Conservation (phyloP, 2,888 invertebrate genomes). For the Mimumesa dahlbomi region DNA sequence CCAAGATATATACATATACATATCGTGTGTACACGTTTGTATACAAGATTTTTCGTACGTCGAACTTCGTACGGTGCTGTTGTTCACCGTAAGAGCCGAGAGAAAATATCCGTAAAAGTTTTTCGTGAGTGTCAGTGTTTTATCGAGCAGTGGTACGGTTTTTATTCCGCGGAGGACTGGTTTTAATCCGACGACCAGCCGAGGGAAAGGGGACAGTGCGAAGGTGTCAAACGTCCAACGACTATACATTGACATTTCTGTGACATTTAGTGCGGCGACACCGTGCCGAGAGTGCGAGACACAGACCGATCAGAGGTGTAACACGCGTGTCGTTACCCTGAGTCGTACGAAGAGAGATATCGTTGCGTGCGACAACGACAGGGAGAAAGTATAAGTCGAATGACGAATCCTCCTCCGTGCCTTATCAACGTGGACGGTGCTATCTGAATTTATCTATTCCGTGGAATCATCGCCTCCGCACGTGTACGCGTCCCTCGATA, state of each 20-base stretch:
- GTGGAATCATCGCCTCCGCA: constrained; percentile 63
- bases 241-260: constrained; percentile 67
- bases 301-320: constrained; percentile 50
- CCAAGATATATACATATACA: too few species aligned
- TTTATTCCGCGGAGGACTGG: constrained; percentile 15
- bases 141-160: constrained; percentile 16
- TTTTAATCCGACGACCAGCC: constrained; percentile 2
- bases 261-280: constrained; percentile 66
- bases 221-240: constrained; percentile 62
- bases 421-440: constrained; percentile 65
- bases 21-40: too few species aligned
- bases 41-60: too few species aligned
- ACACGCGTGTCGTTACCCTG: constrained; percentile 49
- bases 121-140: constrained; percentile 37
- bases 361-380: constrained; percentile 2
- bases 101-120: too few species aligned
- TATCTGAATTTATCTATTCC: constrained; percentile 63
- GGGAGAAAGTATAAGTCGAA: constrained; percentile 43
- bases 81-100: too few species aligned
- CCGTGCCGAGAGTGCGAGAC: constrained; percentile 25
- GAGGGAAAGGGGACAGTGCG: constrained; percentile 32
- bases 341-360: constrained; percentile 2
- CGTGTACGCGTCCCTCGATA: constrained; percentile 56
- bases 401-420: constrained; percentile 67
- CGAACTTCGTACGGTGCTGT: too few species aligned